Base-by-base conservation (phyloP, 2,888 invertebrate species). In the Lasioglossum oenotherae region DNA sequence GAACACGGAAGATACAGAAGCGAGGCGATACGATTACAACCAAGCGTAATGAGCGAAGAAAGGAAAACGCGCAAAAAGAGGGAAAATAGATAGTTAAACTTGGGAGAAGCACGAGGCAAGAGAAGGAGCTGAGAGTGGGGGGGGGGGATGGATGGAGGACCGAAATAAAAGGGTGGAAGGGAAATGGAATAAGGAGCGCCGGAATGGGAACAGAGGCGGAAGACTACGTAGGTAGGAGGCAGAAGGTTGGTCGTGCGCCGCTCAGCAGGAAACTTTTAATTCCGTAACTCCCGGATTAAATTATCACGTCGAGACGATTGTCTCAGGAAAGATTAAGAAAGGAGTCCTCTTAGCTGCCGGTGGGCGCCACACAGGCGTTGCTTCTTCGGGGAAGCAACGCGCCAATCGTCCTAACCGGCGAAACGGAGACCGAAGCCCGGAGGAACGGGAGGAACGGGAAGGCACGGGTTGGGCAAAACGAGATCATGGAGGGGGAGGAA, bases 271-370 rank as follows among this genome's bases (percentile, higher is more conserved):
- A 94, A 95, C 94, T 95, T 94, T 94, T 94, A 94, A 94, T 94
- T 93, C 93, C 92, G 93, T 94, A 94, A 93, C 94, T 94, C 93
- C 91, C 87, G 94, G 94, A 95, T 94, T 95, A 94, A 95, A 94
- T 95, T 94, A 95, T 94, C 94, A 93, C 93, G 92, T 93, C 92
- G 92, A 91, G 92, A 92, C 93, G 93, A 94, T 94, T 94, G 94
- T 94, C 94, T 93, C 92, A 91, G 91, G 92, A 93, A 93, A 94
- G 94, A 93, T 93, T 93, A 94, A 93, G 93, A 93, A 93, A 92
- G 92, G 91, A 92, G 84, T 84, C 80, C 77, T 77, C 82, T 69
- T 64, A 44, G 82, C 87, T 74, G 80, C 77, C 67, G 80, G 83
- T 84, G 75, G 84, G 78, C 87, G 84, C 82, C 82, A 82, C 83